These are phyloP conservation scores for Pelodiscus sinensis DNA, from an alignment of 2,113 vertebrate species.

Conservation along the genomic window DNA sequence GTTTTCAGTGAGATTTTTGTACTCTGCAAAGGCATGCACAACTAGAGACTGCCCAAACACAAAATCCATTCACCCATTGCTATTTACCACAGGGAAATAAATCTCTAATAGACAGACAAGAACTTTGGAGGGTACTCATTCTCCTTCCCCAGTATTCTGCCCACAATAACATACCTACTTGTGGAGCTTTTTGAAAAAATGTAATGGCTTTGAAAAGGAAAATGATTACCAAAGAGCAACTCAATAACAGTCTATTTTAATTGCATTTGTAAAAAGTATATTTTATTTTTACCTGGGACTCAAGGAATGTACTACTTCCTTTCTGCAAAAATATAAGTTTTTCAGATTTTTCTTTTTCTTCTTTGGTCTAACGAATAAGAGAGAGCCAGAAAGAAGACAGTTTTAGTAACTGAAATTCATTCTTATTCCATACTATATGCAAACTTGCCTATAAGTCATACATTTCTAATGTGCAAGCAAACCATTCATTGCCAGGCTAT, in stretches of 20 bases:
- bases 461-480: background rate
- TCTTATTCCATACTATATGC: background rate
- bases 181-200: background rate
- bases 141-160: conserved; percentile 9
- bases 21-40: conserved; percentile 45
- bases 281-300: conserved; percentile 82
- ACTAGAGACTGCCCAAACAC: background rate
- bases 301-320: conserved; percentile 82
- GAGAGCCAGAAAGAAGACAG: conserved; percentile 71
- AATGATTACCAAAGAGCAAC: conserved; percentile 34
- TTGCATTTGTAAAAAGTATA: conserved; percentile 39
- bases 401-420: conserved; percentile 53
- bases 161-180: conserved; percentile 33
- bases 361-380: conserved; percentile 81
- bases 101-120: conserved; percentile 1
- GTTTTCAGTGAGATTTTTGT: conserved; percentile 20
- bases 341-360: conserved; percentile 84
- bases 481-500: background rate
- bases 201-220: conserved; percentile 40
- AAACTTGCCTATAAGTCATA: background rate
- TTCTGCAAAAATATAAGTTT: conserved; percentile 83
- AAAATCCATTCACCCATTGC: background rate
- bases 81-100: background rate
- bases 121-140: background rate
- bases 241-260: conserved; percentile 21